These are phyloP conservation scores for Chelidonichthys spinosus DNA, from an alignment of 2,797 vertebrate species.

Conservation along the genomic window DNA sequence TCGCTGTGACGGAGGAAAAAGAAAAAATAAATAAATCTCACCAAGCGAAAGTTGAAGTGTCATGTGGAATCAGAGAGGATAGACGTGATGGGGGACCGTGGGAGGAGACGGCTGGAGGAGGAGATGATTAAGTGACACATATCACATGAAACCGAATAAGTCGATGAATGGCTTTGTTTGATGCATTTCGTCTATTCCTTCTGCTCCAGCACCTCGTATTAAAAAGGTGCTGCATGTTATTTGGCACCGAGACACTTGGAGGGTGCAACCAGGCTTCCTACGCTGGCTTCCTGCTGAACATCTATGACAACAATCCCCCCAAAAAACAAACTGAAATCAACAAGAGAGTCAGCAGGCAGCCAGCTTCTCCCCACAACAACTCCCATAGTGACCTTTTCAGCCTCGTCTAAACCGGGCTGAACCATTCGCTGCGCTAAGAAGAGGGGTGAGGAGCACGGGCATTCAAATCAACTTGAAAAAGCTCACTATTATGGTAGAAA, in stretches of 20 bases:
- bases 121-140: conserved; percentile 6
- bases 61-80: conserved; percentile 38
- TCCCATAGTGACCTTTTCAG: neutral
- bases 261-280: neutral
- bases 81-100: conserved; percentile 22
- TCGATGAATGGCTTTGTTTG: conserved; percentile 20
- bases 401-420: neutral
- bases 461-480: too few species aligned
- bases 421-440: neutral
- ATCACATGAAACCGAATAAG: neutral
- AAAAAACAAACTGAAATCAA: neutral
- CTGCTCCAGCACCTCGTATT: neutral
- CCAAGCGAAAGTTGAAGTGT: conserved; percentile 34
- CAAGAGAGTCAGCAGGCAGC: neutral
- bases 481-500: too few species aligned
- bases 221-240: neutral
- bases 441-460: neutral
- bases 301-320: neutral
- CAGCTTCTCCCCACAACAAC: neutral
- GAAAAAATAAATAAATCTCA: neutral
- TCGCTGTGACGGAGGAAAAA: conserved; percentile 4
- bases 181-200: neutral
- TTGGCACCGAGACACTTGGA: neutral
- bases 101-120: conserved; percentile 12
- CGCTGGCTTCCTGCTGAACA: neutral